A percentile compares a stretch with the other conserved stretches of the same genome.
Evolutionary conservation across 2,888 invertebrate genomes (phyloP).

Genomic region (Drepana falcataria): DNA sequence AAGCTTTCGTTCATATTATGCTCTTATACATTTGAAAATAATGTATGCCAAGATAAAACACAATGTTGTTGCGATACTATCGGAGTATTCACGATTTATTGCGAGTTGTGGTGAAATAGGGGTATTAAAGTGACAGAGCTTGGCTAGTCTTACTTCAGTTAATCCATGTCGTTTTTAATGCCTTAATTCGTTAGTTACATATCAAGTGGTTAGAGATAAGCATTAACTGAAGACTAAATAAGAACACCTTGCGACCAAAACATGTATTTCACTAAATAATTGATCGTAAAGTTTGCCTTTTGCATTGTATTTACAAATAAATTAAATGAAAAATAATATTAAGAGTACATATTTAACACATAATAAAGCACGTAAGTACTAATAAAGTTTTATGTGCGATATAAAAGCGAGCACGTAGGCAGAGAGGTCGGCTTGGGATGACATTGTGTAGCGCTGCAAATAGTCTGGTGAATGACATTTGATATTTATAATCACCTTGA

Average conservation of each 20-base stretch:
- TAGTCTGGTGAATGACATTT: constrained; percentile 25
- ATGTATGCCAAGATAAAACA: neutral
- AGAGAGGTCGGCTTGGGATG: constrained; percentile 31
- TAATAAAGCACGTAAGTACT: constrained; percentile 42
- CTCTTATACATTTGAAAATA: neutral
- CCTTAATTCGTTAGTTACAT: neutral
- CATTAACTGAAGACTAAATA: no score
- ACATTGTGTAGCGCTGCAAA: constrained; percentile 33
- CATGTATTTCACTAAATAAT: no score
- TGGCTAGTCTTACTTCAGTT: neutral
- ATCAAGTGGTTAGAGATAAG: no score
- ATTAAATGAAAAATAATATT: constrained; percentile 35
- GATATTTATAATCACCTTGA: constrained; percentile 21
- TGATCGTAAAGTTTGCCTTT: neutral
- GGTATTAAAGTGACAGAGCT: neutral
- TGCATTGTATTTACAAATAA: constrained; percentile 27
- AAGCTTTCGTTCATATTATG: no score
- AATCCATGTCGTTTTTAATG: neutral
- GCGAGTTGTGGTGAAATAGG: neutral
- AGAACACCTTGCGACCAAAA: no score
- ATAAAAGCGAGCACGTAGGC: constrained; percentile 39
- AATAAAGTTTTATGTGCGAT: constrained; percentile 45
- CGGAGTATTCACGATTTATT: neutral
- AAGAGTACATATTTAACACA: constrained; percentile 40
- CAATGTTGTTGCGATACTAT: neutral